Conservation (phyloP, 2,113 vertebrate genomes). For the Fulica atra region DNA sequence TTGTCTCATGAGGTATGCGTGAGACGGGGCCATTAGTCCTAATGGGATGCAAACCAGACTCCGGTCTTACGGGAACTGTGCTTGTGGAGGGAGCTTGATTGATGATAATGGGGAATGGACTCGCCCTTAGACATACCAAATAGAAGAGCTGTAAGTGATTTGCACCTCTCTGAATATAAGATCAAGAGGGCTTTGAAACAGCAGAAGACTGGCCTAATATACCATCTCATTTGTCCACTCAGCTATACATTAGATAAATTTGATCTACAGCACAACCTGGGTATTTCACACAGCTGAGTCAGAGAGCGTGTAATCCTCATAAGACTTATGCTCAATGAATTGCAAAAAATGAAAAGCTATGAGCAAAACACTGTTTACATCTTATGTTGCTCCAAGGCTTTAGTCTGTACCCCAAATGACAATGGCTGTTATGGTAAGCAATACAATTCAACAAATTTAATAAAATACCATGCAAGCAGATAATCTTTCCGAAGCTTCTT, state of each 20-base stretch:
- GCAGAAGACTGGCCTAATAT: background rate
- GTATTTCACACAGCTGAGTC: background rate
- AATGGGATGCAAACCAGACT: background rate
- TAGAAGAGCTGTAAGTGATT: background rate
- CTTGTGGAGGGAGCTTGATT: background rate
- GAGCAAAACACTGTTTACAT: background rate
- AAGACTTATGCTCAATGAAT: background rate
- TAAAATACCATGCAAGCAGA: background rate
- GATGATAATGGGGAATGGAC: background rate
- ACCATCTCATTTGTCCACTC: background rate
- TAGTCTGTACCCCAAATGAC: background rate
- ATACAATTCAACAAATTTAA: background rate
- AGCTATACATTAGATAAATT: background rate
- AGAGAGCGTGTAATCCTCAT: background rate
- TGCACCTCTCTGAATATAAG: background rate
- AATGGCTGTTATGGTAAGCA: background rate
- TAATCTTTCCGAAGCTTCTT: background rate
- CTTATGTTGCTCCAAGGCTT: background rate
- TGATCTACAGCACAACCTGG: background rate
- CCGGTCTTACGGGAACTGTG: background rate
- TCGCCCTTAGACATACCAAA: background rate
- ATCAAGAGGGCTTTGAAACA: background rate
- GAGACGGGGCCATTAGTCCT: background rate
- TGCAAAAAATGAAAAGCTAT: background rate
- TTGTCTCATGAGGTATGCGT: fast-evolving